These are phyloP conservation scores for Tachina grossa DNA, from an alignment of 2,888 invertebrate species.

Conservation along the genomic window DNA sequence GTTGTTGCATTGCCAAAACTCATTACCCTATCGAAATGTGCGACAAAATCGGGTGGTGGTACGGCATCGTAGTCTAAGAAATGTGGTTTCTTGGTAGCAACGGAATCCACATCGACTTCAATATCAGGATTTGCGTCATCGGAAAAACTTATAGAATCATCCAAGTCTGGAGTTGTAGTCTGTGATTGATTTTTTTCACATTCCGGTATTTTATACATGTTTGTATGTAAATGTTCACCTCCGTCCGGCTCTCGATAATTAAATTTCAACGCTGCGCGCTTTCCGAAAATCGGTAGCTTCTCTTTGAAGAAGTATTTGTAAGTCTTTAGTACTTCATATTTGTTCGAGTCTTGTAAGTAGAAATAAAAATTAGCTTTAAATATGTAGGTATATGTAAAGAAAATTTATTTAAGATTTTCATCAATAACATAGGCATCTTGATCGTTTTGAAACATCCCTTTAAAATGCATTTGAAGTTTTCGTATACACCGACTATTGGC, in stretches of 20 bases:
- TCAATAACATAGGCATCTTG: not conserved
- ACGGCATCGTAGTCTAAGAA: constrained; percentile 86
- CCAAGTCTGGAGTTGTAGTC: constrained; percentile 72
- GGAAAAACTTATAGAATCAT: constrained; percentile 83
- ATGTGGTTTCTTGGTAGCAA: constrained; percentile 84
- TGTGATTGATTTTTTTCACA: constrained; percentile 56
- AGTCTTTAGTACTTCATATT: constrained; percentile 45
- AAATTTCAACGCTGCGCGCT: not conserved
- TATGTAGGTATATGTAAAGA: not conserved
- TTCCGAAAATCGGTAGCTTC: not conserved
- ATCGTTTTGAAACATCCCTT: too few relatives aligned
- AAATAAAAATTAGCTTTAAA: not conserved
- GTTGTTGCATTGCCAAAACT: constrained; percentile 54
- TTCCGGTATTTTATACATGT: constrained; percentile 62
- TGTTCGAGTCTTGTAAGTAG: constrained; percentile 17
- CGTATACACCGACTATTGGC: too few relatives aligned
- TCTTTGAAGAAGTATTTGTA: not conserved
- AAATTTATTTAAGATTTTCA: not conserved
- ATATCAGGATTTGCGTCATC: constrained; percentile 73
- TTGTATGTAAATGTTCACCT: not conserved
- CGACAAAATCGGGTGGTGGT: constrained; percentile 84
- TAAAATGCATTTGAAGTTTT: too few relatives aligned
- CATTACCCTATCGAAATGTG: constrained; percentile 74
- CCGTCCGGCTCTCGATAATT: not conserved
- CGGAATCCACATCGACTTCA: constrained; percentile 77